These are phyloP conservation scores for Manacus vitellinus DNA, from an alignment of 2,113 vertebrate species.

Conservation along the genomic window DNA sequence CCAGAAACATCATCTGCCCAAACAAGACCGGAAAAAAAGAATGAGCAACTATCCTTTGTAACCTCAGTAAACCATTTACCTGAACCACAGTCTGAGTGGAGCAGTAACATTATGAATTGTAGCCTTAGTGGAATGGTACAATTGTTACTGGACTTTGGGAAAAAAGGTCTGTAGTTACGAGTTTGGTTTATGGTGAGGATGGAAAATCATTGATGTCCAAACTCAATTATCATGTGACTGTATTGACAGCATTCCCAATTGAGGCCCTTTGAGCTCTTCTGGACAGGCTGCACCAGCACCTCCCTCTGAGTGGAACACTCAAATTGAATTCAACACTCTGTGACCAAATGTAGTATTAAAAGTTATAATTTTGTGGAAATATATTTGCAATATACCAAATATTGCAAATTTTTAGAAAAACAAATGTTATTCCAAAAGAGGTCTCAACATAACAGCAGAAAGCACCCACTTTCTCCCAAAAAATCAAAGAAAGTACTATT, in stretches of 20 bases:
- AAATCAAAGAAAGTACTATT: not conserved
- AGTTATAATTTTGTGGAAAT: not conserved
- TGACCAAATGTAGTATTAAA: not conserved
- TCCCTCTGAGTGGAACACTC: not conserved
- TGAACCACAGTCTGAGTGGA: fast-evolving
- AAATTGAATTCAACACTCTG: not conserved
- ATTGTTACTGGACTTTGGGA: fast-evolving
- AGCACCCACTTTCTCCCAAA: fast-evolving
- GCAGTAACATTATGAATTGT: fast-evolving
- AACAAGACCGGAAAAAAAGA: not conserved
- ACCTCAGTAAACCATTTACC: no score
- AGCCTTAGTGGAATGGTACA: no score
- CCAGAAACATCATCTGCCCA: not conserved
- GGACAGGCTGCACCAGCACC: not conserved
- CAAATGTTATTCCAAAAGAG: not conserved
- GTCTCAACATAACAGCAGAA: not conserved
- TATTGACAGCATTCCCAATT: not conserved
- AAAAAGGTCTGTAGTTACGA: no score
- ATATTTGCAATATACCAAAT: not conserved
- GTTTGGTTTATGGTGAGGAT: not conserved
- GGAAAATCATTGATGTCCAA: not conserved
- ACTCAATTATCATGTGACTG: no score
- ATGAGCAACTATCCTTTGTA: no score
- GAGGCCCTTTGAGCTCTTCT: not conserved
- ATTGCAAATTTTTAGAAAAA: no score